Percentiles rank a stretch among this genome's conserved stretches.
These are phyloP conservation scores for Danio jaintianensis DNA, from an alignment of 2,797 vertebrate genomes.

Conservation along the genomic window DNA sequence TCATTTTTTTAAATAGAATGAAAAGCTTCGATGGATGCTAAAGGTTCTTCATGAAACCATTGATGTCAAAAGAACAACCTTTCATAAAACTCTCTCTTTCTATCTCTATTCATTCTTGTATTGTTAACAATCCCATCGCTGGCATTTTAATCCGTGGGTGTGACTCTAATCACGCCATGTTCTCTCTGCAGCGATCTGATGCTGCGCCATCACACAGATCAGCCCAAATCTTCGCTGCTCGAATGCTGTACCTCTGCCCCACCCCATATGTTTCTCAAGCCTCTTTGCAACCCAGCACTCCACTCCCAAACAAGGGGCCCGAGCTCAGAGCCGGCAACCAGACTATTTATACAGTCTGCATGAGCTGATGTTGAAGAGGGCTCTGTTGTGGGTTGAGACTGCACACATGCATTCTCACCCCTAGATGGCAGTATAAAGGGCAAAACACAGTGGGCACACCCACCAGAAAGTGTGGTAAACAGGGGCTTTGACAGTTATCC, in stretches of 20 bases:
- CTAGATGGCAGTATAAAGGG: constrained; percentile 79
- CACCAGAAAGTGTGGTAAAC: constrained; percentile 64
- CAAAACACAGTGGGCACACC: constrained; percentile 69
- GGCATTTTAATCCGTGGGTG: constrained; percentile 66
- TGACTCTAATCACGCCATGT: constrained; percentile 65
- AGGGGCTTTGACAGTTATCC: constrained; percentile 38
- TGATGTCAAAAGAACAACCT: no score
- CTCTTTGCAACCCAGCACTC: constrained; percentile 62
- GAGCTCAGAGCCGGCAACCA: constrained; percentile 75
- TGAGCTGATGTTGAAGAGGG: constrained; percentile 26
- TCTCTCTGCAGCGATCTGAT: constrained; percentile 68
- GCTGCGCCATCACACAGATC: constrained; percentile 65
- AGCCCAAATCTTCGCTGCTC: constrained; percentile 67
- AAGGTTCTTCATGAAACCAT: no score
- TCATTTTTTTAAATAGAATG: no score
- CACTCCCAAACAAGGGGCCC: constrained; percentile 71
- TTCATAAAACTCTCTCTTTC: constrained; percentile 44
- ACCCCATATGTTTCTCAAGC: constrained; percentile 65
- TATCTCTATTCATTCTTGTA: constrained; percentile 49
- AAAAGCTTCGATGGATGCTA: no score
- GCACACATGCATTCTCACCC: constrained; percentile 75
- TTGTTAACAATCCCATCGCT: constrained; percentile 62
- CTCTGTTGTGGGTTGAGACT: constrained; percentile 29
- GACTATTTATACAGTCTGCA: constrained; percentile 82
- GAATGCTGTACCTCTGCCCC: constrained; percentile 75